Evolutionary conservation across 1,140 invertebrate genomes (phyloP).

Genomic region (Maconellicoccus hirsutus): DNA sequence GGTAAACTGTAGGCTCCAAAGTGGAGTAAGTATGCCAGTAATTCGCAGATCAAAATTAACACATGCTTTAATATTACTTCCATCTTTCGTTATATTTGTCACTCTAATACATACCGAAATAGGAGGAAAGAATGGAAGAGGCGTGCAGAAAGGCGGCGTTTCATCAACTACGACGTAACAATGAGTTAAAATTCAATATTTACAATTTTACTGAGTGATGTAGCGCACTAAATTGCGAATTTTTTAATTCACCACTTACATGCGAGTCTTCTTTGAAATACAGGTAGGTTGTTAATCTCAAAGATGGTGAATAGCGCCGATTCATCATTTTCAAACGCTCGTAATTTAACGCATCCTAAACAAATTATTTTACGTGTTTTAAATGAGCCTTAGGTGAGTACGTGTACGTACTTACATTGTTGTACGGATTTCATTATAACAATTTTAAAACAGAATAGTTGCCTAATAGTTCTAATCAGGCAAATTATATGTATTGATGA

Average conservation of each 20-base stretch:
- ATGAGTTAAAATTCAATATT: no score
- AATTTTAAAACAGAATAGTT: no score
- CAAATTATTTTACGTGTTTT: no score
- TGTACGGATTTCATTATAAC: no score
- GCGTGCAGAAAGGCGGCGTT: neutral
- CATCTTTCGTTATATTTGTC: neutral
- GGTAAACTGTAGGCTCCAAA: conserved; percentile 9
- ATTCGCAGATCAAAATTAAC: neutral
- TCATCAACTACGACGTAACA: neutral
- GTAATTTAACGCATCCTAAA: neutral
- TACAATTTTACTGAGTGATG: neutral
- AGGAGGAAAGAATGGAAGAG: neutral
- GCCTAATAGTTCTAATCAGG: no score
- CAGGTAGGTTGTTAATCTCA: neutral
- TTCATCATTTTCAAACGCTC: neutral
- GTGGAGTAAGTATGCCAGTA: neutral
- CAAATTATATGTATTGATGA: no score
- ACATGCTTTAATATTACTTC: neutral
- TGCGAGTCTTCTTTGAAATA: neutral
- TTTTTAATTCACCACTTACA: no score
- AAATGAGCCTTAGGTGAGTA: no score
- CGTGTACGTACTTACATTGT: no score
- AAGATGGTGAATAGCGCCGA: neutral
- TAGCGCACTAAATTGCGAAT: no score
- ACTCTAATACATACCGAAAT: neutral